Conservation (phyloP, 1,140 invertebrate genomes). For the Drosophila micromelanica region DNA sequence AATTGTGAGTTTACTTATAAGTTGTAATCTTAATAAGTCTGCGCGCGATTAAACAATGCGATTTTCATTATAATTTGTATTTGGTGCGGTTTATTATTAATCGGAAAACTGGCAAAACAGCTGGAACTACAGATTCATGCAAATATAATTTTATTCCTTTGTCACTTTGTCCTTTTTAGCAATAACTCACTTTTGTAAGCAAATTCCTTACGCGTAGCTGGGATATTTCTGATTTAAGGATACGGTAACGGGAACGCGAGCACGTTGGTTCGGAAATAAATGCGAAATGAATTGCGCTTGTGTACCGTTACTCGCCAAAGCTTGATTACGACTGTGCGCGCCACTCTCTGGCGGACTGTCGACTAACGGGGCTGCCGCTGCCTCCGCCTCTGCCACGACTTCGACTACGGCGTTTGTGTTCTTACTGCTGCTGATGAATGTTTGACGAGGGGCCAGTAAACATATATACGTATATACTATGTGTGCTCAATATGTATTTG, state of each 20-base stretch:
- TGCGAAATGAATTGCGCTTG: constrained; percentile 42
- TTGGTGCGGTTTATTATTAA: neutral
- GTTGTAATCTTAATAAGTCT: constrained; percentile 61
- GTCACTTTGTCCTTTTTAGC: constrained; percentile 13
- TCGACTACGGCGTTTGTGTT: constrained; percentile 29
- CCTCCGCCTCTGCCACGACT: constrained; percentile 13
- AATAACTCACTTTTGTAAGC: constrained; percentile 10
- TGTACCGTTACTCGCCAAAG: constrained; percentile 66
- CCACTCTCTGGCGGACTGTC: constrained; percentile 43
- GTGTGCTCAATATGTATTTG: constrained; percentile 10
- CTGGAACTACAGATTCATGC: neutral
- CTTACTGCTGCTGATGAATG: constrained; percentile 19
- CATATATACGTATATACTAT: neutral
- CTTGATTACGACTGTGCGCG: constrained; percentile 66
- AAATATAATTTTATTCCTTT: neutral
- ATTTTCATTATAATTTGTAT: neutral
- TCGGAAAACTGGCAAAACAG: constrained; percentile 12
- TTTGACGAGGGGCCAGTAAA: neutral
- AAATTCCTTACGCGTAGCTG: constrained; percentile 2
- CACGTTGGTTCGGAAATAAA: constrained; percentile 22
- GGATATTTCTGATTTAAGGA: neutral
- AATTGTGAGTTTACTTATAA: neutral
- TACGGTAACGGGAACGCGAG: neutral
- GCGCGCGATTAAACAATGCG: constrained; percentile 54
- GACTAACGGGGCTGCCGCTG: constrained; percentile 20